Evolutionary conservation across 2,888 invertebrate genomes (phyloP), one percentile per base, ranked within the genome.

Genomic region (Pherbina coryleti): DNA sequence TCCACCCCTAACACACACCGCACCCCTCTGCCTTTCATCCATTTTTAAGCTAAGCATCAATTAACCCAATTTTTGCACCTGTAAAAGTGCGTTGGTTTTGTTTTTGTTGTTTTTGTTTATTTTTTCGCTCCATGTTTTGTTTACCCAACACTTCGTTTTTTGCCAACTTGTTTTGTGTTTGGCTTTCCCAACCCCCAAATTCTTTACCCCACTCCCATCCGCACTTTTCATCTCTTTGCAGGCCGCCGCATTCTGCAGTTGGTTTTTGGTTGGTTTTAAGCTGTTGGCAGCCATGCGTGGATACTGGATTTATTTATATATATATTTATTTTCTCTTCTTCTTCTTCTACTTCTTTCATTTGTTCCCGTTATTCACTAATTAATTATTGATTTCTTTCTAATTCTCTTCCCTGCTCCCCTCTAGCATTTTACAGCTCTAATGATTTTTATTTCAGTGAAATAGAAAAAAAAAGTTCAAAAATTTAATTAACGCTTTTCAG

Each of bases 41-140:
- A 62, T 62, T 62, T 73, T 62, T 73, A 25, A 44, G 73, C 80
- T 82, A 83, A 83, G 83, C 83, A 82, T 82, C 83, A 83, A 83
- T 83, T 83, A 83, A 83, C 83, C 82, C 83, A 83, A 83, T 81
- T 83, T 78, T 82, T 83, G 83, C 83, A 83, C 82, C 81, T 81
- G 73, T 57, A 69, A 74, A 28, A 34, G 55, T 70, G 73, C 31
- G 53, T 71, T 51, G 22, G 53, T 76, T 72, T 17, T 53, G 60
- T 44, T 28, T 62, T 17, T 55, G 55, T 55, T 62, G 22, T 64
- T 75, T 22, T 51, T 66, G 60, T 66, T n/a, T 31, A 62, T 11
- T 60, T 4, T 73, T 51, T 22, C 51, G 5, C 28, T 31, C 17
- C 25, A 5, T 22, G 8, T 34, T 67, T 75, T 75, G 25, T 69